phyloP scores from a whole-genome alignment of 2,888 invertebrate species.

The Spodoptera exigua region DNA sequence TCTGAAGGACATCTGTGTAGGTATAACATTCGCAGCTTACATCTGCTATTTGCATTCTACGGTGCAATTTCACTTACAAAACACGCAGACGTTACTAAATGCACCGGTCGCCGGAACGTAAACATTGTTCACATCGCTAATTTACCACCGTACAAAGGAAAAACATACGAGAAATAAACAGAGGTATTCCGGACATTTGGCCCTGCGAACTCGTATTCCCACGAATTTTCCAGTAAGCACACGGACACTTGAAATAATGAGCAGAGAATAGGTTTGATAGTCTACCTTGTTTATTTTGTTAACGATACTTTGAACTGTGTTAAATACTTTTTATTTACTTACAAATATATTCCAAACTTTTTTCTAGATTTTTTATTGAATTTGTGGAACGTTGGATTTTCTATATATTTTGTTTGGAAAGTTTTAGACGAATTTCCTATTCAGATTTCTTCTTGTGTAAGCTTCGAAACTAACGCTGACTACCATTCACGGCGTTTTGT shows the following conservation, averaged over 20 bases:
- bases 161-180: constrained; percentile 65
- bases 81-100: constrained; percentile 35
- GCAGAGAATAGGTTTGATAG: background rate
- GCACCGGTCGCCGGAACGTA: constrained; percentile 51
- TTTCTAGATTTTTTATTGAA: no score
- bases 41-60: constrained; percentile 26
- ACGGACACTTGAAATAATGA: constrained; percentile 13
- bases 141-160: constrained; percentile 66
- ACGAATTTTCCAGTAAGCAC: constrained; percentile 56
- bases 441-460: no score
- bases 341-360: no score
- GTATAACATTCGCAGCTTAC: background rate
- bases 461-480: no score
- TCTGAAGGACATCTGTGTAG: no score
- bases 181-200: constrained; percentile 62
- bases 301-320: no score
- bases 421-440: no score
- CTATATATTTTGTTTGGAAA: no score
- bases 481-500: no score
- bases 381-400: no score
- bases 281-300: no score
- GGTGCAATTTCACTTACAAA: constrained; percentile 50
- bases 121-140: constrained; percentile 66
- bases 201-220: constrained; percentile 59
- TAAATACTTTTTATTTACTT: no score